Conservation (phyloP, 2,797 vertebrate genomes). For the Myotis pilosus region DNA sequence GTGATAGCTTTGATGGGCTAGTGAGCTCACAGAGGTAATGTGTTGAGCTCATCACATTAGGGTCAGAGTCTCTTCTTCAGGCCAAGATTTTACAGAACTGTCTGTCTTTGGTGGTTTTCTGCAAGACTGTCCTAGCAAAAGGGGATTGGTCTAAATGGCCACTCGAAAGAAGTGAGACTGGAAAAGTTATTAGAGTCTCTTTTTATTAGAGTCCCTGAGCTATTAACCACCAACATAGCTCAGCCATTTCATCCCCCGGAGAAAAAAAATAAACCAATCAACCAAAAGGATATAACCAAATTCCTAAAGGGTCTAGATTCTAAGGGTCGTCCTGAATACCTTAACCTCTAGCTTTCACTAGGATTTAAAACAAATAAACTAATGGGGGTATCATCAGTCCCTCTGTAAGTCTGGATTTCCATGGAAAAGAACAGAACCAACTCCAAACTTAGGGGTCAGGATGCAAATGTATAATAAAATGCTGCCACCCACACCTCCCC, state of each 20-base stretch:
- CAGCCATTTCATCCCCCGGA: background rate
- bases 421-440: background rate
- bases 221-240: background rate
- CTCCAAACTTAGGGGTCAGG: background rate
- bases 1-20: background rate
- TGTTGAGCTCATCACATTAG: background rate
- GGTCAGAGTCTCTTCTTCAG: background rate
- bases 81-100: background rate
- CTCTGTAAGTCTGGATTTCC: background rate
- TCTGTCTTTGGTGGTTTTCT: background rate
- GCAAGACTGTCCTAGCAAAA: background rate
- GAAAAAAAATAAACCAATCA: background rate
- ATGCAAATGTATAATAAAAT: background rate
- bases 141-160: background rate
- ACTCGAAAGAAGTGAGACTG: background rate
- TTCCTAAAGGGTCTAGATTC: background rate
- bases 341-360: slow-evolving; percentile 13
- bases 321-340: background rate
- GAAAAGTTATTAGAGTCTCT: background rate
- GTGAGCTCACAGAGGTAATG: background rate
- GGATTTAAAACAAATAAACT: slow-evolving; percentile 2
- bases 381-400: background rate
- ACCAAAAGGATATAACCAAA: background rate
- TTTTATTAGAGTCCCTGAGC: background rate
- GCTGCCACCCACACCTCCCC: background rate